phyloP scores from a whole-genome alignment of 2,797 vertebrate genomes.

The Nyctalus aviator region DNA sequence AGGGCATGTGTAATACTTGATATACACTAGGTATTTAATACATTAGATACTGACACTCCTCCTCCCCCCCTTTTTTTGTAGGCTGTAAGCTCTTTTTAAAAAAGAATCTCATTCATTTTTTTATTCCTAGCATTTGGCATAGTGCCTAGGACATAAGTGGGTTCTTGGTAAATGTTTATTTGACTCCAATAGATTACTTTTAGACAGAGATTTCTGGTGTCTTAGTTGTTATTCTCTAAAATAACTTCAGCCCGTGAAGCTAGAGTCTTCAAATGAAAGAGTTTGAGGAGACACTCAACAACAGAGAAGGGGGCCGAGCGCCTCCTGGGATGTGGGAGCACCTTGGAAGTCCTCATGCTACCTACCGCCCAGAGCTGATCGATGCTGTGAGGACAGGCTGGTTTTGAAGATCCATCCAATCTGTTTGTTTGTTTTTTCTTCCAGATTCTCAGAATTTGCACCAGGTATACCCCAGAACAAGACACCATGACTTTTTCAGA shows the following conservation, averaged over 20 bases:
- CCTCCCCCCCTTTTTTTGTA: background rate
- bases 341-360: background rate
- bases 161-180: constrained; percentile 63
- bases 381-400: background rate
- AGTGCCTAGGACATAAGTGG: constrained; percentile 57
- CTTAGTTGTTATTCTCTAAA: constrained; percentile 22
- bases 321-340: background rate
- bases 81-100: background rate
- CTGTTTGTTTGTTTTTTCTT: background rate
- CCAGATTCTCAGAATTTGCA: constrained; percentile 97
- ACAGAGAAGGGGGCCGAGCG: background rate
- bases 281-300: background rate
- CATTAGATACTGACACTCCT: background rate
- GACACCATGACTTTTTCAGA: constrained; percentile 99
- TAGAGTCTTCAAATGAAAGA: background rate
- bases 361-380: background rate
- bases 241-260: background rate
- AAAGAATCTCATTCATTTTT: background rate
- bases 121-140: background rate
- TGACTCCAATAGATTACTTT: constrained; percentile 58
- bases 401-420: background rate
- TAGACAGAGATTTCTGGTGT: constrained; percentile 24
- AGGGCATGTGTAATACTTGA: background rate
- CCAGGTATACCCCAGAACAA: constrained; percentile 96
- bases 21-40: background rate